phyloP scores from a whole-genome alignment of 2,797 vertebrate genomes.

The Rousettus madagascariensis region DNA sequence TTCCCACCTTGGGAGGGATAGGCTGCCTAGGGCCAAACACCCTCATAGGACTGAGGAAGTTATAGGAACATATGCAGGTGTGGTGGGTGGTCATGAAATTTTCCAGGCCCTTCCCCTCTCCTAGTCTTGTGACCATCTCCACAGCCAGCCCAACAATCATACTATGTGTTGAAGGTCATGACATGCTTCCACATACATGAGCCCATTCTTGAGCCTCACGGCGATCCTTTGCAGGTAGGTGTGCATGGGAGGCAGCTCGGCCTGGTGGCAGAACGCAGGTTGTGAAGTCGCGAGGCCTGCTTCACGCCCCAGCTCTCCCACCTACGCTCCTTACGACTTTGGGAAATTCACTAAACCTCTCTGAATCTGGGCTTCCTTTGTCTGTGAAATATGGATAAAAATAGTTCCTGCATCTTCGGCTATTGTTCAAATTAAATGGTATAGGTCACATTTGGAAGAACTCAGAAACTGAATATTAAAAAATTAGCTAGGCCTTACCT shows the following conservation, averaged over 20 bases:
- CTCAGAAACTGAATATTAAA: neutral
- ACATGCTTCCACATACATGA: neutral
- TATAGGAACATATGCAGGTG: neutral
- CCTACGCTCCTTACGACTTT: neutral
- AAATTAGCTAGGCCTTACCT: neutral
- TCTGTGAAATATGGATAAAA: neutral
- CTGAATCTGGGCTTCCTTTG: neutral
- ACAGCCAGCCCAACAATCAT: neutral
- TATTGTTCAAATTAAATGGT: neutral
- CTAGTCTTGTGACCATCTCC: neutral
- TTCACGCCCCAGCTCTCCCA: neutral
- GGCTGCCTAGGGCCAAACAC: slow-evolving; percentile 4
- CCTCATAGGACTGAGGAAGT: neutral
- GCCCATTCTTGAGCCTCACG: neutral
- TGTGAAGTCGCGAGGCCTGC: neutral
- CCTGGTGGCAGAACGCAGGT: neutral
- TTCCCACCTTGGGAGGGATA: slow-evolving; percentile 58
- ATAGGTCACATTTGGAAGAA: neutral
- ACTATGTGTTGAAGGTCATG: neutral
- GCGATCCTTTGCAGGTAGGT: neutral
- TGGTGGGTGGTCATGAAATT: neutral
- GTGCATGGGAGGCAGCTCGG: neutral
- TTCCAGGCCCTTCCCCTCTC: slow-evolving; percentile 39
- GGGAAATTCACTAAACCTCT: neutral
- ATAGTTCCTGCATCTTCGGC: neutral